Evolutionary conservation across 1,140 invertebrate genomes (phyloP).

Genomic region (Rhopalosiphum padi): DNA sequence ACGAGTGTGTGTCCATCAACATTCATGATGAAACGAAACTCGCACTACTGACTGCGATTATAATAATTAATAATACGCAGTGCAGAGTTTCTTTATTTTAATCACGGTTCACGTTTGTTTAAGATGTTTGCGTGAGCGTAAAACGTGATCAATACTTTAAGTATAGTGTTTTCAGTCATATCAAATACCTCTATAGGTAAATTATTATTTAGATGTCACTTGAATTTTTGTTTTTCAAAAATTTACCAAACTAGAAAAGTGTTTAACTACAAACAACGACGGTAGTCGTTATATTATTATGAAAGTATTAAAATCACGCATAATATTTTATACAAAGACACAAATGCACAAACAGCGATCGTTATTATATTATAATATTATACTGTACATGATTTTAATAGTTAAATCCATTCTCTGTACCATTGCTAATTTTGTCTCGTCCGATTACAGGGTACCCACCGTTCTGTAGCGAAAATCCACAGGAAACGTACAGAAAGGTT

Average conservation of each 20-base stretch:
- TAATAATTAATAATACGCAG: background rate
- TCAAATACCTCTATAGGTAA: background rate
- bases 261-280: too few species aligned
- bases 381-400: too few species aligned
- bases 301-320: background rate
- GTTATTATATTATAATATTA: too few species aligned
- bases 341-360: background rate
- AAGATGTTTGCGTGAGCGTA: background rate
- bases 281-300: background rate
- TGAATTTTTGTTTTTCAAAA: background rate
- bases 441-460: slow-evolving; percentile 86
- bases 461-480: slow-evolving; percentile 98
- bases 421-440: background rate
- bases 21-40: background rate
- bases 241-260: too few species aligned
- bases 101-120: background rate
- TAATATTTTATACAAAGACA: background rate
- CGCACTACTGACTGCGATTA: background rate
- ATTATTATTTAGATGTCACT: background rate
- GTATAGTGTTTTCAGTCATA: background rate
- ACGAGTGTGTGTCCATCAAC: background rate
- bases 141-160: slow-evolving; percentile 10
- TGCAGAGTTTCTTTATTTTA: background rate
- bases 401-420: background rate
- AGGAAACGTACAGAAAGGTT: slow-evolving; percentile 99